phyloP scores from a whole-genome alignment of 2,888 invertebrate genomes.

The Yponomeuta sedellus region DNA sequence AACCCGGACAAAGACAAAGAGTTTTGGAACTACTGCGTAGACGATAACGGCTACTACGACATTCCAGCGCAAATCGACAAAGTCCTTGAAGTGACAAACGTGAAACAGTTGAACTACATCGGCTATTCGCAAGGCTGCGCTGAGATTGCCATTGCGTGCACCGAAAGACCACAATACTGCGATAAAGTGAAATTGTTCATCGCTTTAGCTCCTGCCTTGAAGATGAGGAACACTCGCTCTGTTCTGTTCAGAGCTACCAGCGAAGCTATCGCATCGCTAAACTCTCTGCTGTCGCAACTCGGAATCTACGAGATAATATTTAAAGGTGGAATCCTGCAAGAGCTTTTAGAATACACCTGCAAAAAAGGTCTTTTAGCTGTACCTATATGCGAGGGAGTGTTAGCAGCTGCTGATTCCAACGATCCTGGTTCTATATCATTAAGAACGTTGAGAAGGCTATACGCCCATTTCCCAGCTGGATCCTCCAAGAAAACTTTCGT shows the following conservation, averaged over 20 bases:
- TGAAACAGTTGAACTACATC: background rate
- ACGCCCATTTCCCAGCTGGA: constrained; percentile 10
- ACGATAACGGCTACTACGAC: constrained; percentile 1
- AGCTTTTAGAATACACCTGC: background rate
- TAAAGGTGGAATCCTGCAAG: background rate
- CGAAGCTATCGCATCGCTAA: background rate
- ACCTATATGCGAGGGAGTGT: background rate
- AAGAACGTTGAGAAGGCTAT: background rate
- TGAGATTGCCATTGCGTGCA: constrained; percentile 7
- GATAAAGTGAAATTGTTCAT: background rate
- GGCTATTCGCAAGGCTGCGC: constrained; percentile 12
- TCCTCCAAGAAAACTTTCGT: background rate
- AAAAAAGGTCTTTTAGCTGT: background rate
- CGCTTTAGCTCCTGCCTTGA: constrained; percentile 4
- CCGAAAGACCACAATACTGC: constrained; percentile 8
- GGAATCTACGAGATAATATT: background rate
- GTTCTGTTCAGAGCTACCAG: background rate
- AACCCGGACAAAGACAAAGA: constrained; percentile 10
- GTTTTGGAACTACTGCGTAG: constrained; percentile 1
- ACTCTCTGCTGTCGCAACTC: background rate
- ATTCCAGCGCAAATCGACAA: background rate
- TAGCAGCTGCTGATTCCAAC: background rate
- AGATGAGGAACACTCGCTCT: background rate
- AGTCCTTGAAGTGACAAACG: background rate
- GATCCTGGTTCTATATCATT: background rate